These are phyloP conservation scores for Petrocephalus zakoni DNA, from an alignment of 2,113 vertebrate genomes.

Conservation along the genomic window DNA sequence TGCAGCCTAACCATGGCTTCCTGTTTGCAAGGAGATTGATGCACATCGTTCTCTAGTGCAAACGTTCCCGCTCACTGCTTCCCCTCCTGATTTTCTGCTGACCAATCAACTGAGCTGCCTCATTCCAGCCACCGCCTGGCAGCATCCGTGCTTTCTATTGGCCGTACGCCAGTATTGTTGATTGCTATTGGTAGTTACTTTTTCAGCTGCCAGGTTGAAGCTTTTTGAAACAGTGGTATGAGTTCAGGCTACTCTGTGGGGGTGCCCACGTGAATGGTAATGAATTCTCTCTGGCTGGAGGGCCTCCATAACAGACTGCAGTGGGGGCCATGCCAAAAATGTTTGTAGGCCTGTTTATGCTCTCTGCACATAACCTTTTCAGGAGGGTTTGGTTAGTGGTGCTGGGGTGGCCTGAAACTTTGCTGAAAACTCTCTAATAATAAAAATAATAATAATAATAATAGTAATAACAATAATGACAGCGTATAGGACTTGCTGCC, in stretches of 20 bases:
- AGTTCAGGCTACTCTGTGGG: background rate
- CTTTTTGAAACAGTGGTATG: background rate
- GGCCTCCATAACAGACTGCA: background rate
- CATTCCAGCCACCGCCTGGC: background rate
- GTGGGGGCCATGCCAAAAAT: background rate
- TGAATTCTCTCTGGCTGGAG: background rate
- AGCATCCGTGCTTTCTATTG: background rate
- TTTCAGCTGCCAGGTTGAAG: background rate
- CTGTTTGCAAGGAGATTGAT: background rate
- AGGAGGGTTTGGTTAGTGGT: background rate
- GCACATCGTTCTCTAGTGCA: background rate
- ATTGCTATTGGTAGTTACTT: background rate
- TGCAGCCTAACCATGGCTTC: background rate
- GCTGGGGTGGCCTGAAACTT: background rate
- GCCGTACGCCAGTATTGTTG: background rate
- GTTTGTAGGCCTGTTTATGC: background rate
- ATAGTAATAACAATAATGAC: background rate
- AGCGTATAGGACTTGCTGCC: background rate
- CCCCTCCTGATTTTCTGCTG: background rate
- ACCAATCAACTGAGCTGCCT: background rate
- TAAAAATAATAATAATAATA: background rate
- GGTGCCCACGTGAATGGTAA: background rate
- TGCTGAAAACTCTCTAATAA: slow-evolving; percentile 1
- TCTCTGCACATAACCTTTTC: background rate
- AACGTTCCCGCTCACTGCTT: background rate